phyloP scores from a whole-genome alignment of 2,888 invertebrate genomes.

The Lasioglossum malachurum region DNA sequence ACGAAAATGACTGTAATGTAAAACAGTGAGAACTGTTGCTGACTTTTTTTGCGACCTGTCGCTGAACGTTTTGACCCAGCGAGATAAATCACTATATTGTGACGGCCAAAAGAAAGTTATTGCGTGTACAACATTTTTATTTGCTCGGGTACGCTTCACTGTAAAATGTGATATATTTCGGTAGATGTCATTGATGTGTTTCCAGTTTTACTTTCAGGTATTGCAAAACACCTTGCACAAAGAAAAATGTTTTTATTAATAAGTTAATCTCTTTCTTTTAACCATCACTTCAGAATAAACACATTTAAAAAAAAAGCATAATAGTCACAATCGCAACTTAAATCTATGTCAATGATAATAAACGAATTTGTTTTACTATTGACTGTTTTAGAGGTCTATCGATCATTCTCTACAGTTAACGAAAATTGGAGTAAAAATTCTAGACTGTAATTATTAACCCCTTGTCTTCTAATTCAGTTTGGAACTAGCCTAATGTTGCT shows the following conservation, averaged over 20 bases:
- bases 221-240: background rate
- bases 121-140: background rate
- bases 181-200: no score
- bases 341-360: background rate
- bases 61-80: conserved; percentile 23
- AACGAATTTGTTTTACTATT: background rate
- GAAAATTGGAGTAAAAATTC: background rate
- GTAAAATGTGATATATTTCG: background rate
- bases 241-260: background rate
- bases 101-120: background rate
- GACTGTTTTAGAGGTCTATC: background rate
- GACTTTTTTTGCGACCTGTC: conserved; percentile 16
- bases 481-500: background rate
- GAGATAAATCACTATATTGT: background rate
- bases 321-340: conserved; percentile 20
- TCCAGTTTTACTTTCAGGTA: background rate
- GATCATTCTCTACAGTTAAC: background rate
- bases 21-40: no score
- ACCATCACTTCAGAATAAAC: background rate
- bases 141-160: background rate
- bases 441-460: background rate
- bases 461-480: background rate
- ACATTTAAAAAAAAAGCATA: conserved; percentile 26
- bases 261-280: background rate
- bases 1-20: no score